Percentiles rank a stretch among this genome's conserved stretches.
phyloP scores from a whole-genome alignment of 2,113 vertebrate species.

The Zosterops hypoxanthus region DNA sequence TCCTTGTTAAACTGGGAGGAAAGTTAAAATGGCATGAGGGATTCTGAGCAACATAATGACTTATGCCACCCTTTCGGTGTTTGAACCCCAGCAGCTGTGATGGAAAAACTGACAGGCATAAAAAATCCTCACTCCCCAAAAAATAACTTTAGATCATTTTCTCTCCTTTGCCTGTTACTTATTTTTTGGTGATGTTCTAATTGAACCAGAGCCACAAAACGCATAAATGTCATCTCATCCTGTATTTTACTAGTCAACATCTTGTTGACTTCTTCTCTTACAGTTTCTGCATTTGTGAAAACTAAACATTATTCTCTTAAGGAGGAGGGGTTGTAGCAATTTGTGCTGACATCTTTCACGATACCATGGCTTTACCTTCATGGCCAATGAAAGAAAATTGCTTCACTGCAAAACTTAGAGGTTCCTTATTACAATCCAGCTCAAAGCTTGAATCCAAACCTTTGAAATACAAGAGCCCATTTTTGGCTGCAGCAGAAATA shows the following conservation, averaged over 20 bases:
- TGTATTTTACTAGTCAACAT: background rate
- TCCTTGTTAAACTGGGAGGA: background rate
- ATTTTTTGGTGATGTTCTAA: background rate
- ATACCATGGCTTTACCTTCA: background rate
- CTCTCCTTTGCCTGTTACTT: background rate
- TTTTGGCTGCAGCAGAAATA: slow-evolving; percentile 20
- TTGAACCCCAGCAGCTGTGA: background rate
- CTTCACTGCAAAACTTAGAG: slow-evolving; percentile 15
- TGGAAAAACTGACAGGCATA: background rate
- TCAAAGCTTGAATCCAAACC: slow-evolving; percentile 37
- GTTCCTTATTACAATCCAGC: slow-evolving; percentile 3
- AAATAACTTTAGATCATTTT: background rate
- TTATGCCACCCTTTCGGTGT: background rate
- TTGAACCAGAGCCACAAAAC: background rate
- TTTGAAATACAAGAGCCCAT: background rate
- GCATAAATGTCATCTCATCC: background rate
- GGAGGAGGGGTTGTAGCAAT: background rate
- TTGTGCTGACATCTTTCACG: slow-evolving; percentile 18
- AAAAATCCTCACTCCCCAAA: background rate
- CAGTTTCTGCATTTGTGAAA: background rate
- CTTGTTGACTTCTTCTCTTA: slow-evolving; percentile 7
- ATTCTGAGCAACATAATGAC: background rate
- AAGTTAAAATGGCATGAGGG: background rate
- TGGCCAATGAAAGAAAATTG: slow-evolving; percentile 44
- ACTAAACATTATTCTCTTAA: background rate